Percentiles rank a stretch among this genome's conserved stretches.
phyloP scores from a whole-genome alignment of 1,140 invertebrate species.

The Leptinotarsa texana region DNA sequence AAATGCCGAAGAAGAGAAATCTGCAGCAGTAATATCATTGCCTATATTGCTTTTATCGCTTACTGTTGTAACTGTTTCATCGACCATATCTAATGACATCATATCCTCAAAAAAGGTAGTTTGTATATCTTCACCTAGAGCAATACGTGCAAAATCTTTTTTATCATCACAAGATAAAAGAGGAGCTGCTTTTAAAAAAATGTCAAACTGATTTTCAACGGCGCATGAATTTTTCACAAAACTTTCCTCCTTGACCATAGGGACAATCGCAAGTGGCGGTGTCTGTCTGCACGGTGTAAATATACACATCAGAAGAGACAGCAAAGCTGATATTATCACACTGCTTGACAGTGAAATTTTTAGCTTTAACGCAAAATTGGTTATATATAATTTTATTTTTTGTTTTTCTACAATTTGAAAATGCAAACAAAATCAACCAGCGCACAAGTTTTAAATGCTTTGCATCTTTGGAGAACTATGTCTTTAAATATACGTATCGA shows the following conservation, averaged over 20 bases:
- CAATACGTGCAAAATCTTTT: constrained; percentile 26
- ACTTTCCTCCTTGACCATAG: constrained; percentile 23
- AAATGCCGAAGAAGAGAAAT: constrained; percentile 21
- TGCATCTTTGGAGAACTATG: constrained; percentile 25
- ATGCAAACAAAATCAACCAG: constrained; percentile 18
- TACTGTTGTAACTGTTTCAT: constrained; percentile 22
- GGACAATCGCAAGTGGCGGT: constrained; percentile 29
- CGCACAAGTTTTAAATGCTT: constrained; percentile 27
- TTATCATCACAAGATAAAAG: constrained; percentile 25
- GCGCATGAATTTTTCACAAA: constrained; percentile 30
- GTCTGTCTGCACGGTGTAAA: constrained; percentile 20
- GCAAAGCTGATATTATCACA: constrained; percentile 11
- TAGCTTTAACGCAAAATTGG: constrained; percentile 10
- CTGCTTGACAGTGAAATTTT: constrained; percentile 4
- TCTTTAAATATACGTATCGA: constrained; percentile 32
- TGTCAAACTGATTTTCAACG: constrained; percentile 25
- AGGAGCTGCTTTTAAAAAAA: constrained; percentile 15
- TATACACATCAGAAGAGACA: constrained; percentile 16
- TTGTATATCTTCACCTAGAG: constrained; percentile 22
- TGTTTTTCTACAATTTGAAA: constrained; percentile 22
- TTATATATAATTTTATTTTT: constrained; percentile 16
- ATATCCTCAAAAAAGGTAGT: constrained; percentile 16
- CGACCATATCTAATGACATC: constrained; percentile 14
- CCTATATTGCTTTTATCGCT: neutral
- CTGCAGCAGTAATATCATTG: constrained; percentile 14